Evolutionary conservation across 2,797 vertebrate species (phyloP).

Genomic region (Enteromius paludinosus): DNA sequence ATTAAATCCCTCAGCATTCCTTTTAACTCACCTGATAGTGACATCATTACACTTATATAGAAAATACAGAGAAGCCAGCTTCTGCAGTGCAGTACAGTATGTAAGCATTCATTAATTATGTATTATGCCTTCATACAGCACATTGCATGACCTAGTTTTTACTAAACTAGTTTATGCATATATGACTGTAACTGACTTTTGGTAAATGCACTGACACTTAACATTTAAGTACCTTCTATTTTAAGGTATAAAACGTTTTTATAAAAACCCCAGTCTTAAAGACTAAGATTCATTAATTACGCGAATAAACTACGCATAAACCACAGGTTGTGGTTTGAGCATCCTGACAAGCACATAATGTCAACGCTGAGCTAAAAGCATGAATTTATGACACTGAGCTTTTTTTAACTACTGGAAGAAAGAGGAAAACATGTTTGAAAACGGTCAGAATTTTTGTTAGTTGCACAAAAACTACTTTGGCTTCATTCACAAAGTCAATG

Average conservation of each 20-base stretch:
- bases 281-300: too few species aligned
- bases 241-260: neutral
- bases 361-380: neutral
- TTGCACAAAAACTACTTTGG: neutral
- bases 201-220: neutral
- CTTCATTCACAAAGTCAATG: neutral
- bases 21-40: conserved; percentile 4
- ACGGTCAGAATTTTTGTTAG: neutral
- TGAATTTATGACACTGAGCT: neutral
- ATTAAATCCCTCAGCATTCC: neutral
- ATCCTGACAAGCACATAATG: neutral
- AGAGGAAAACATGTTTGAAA: neutral
- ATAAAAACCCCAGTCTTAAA: neutral
- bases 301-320: neutral
- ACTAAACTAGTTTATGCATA: neutral
- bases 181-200: neutral
- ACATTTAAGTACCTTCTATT: neutral
- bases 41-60: neutral
- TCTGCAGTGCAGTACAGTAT: neutral
- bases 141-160: conserved; percentile 3
- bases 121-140: neutral
- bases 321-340: neutral
- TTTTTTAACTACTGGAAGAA: neutral
- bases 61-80: neutral
- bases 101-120: neutral